Base-by-base conservation (phyloP, 2,797 vertebrate species). In the Anguilla marmorata region DNA sequence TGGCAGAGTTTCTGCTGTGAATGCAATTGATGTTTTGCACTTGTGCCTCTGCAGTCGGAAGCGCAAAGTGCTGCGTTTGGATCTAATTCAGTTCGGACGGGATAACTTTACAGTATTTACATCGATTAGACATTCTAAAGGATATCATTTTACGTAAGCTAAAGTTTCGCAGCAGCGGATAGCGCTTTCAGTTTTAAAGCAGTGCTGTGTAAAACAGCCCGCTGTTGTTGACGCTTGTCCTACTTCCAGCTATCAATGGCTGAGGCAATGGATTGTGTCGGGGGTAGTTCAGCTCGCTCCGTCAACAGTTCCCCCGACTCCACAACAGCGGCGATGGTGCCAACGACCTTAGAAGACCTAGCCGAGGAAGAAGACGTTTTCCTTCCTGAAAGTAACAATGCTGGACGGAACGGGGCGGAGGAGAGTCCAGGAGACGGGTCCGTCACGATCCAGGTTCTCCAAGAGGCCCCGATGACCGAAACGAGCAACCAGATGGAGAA, bases 291-390 rank as follows among this genome's bases (percentile, higher is more conserved):
- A n/a, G 60, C 88, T 86, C 33, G 74, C 45, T 83, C 76, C 24
- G 58, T 12, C 66, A 82, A 30, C 19, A 52, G 72, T 54, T 60
- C 33, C 63, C 82, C 86, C 50, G 88, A 89, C 87, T 72, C 50
- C 60, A 50, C 30, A 33, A 12, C 85, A 6, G 48, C 72, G 0
- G 90, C 33, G 2, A 87, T 85, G 87, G 89, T 89, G 66, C 8
- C 88, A 0, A 89, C 60, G 56, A 85, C 90, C 72, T 90, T 91
- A 21, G 80, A 92, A 90, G 95, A 95, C 84, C 84, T 90, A 19
- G 85, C 86, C 56, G 89, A 90, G 69, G 91, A 90, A 37, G 88
- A 89, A 87, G 90, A 90, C 80, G 89, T 89, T n/a, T 88, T 88
- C 54, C 21, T 86, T 85, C n/a, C 27, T 6, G 45, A 72, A 6